These are phyloP conservation scores for Ametastegia equiseti DNA, from an alignment of 2,888 invertebrate genomes.

Conservation along the genomic window DNA sequence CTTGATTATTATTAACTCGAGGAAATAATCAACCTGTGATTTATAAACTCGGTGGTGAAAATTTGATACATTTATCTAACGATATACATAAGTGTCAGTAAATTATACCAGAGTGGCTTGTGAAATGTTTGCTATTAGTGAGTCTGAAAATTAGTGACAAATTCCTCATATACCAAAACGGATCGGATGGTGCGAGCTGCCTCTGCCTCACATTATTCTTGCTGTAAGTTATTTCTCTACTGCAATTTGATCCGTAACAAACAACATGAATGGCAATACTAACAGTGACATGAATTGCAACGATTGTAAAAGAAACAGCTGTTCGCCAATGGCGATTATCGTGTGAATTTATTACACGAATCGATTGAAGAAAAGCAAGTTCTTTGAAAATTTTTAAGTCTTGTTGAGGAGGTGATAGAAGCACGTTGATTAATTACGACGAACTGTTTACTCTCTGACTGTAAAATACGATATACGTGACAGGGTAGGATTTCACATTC, in stretches of 20 bases:
- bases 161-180: neutral
- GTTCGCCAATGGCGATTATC: too few relatives aligned
- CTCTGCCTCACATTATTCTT: neutral
- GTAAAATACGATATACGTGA: neutral
- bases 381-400: neutral
- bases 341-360: too few relatives aligned
- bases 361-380: neutral
- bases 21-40: neutral
- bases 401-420: neutral
- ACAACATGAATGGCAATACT: neutral
- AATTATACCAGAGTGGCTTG: neutral
- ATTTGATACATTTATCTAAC: neutral
- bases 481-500: neutral
- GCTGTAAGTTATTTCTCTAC: constrained; percentile 16
- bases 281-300: too few relatives aligned
- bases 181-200: constrained; percentile 33
- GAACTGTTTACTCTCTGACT: neutral
- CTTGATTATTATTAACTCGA: neutral
- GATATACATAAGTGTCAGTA: neutral
- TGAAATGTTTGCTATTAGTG: constrained; percentile 32
- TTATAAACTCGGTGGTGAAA: constrained; percentile 20
- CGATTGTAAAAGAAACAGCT: too few relatives aligned
- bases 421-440: neutral
- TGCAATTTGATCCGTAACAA: neutral
- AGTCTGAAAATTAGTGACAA: neutral